Percentiles rank a stretch among this genome's conserved stretches.
Conservation (phyloP, 2,888 invertebrate genomes). For the Hemaris fuciformis region DNA sequence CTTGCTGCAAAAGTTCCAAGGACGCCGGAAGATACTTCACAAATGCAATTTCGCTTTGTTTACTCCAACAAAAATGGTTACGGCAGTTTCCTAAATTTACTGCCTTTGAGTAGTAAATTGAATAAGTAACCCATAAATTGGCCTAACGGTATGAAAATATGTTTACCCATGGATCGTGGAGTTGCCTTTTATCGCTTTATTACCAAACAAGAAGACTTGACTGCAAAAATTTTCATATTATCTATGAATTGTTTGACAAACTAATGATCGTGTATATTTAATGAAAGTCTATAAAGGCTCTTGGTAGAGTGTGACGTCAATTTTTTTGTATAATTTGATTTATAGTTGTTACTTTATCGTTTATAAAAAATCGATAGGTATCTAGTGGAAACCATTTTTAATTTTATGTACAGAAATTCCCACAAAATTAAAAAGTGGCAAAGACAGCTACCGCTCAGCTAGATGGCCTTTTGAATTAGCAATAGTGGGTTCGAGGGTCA, state of each 20-base stretch:
- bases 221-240: neutral
- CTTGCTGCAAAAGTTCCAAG: neutral
- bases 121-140: slow-evolving; percentile 7
- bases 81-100: slow-evolving; percentile 6
- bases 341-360: too few species aligned
- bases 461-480: too few species aligned
- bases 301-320: too few species aligned
- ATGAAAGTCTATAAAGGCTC: too few species aligned
- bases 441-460: too few species aligned
- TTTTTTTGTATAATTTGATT: too few species aligned
- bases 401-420: too few species aligned
- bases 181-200: slow-evolving; percentile 3
- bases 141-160: neutral
- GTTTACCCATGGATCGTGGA: neutral
- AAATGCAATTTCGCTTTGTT: neutral
- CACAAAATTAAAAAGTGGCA: too few species aligned
- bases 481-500: too few species aligned
- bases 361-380: too few species aligned
- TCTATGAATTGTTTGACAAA: neutral
- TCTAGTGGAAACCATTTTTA: too few species aligned
- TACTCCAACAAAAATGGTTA: neutral
- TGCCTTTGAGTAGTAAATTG: slow-evolving; percentile 2
- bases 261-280: too few species aligned
- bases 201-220: neutral
- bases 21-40: neutral